Conservation (phyloP, 2,888 invertebrate species). For the Lampropteryx suffumata region DNA sequence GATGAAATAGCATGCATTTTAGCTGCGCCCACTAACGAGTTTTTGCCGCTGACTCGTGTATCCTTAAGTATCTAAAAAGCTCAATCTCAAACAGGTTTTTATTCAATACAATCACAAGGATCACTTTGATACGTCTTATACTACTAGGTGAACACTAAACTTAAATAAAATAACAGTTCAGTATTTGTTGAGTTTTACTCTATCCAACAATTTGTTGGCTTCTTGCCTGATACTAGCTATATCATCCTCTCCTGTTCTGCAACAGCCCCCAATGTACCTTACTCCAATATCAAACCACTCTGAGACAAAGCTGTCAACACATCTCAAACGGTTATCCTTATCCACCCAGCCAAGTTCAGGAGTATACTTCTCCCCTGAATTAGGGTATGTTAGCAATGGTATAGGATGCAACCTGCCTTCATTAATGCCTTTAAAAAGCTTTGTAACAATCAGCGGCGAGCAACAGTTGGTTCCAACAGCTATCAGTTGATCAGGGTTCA, state of each 20-base stretch:
- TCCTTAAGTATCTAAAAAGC: no score
- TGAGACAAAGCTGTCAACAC: constrained; percentile 85
- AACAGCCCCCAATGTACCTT: constrained; percentile 94
- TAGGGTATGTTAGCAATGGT: constrained; percentile 94
- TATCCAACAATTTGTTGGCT: constrained; percentile 48
- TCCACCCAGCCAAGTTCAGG: constrained; percentile 85
- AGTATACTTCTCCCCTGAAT: constrained; percentile 92
- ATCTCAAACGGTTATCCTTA: constrained; percentile 83
- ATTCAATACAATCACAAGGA: no score
- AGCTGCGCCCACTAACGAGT: no score
- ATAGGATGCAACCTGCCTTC: constrained; percentile 61
- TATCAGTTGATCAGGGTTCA: constrained; percentile 85
- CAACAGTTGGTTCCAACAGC: constrained; percentile 96
- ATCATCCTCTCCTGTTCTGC: constrained; percentile 91
- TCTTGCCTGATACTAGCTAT: constrained; percentile 83
- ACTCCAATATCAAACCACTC: constrained; percentile 92
- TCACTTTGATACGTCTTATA: no score
- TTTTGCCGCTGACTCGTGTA: no score
- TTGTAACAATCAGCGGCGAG: constrained; percentile 59
- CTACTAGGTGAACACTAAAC: no score
- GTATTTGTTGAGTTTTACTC: no score
- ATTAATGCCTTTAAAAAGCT: constrained; percentile 60
- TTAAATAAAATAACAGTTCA: no score
- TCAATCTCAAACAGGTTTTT: no score
- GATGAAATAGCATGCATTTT: no score